Conservation (phyloP, 1,140 invertebrate genomes). For the Penaeus indicus region DNA sequence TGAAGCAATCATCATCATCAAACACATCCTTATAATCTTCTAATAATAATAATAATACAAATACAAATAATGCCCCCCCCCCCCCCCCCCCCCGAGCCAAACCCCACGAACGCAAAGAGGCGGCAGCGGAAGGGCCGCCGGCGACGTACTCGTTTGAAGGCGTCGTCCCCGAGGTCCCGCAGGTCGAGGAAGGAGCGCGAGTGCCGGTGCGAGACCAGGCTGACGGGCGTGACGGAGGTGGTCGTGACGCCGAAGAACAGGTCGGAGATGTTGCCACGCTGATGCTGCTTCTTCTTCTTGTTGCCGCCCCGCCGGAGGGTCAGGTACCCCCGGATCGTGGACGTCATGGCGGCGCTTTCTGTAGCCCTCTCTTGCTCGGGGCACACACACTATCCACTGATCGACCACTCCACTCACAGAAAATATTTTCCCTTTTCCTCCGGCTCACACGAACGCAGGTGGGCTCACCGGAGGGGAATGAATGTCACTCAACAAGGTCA, state of each 20-base stretch:
- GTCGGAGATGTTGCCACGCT: background rate
- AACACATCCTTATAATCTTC: too few relatives aligned
- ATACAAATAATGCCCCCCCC: too few relatives aligned
- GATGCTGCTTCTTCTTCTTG: background rate
- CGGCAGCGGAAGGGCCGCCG: too few relatives aligned
- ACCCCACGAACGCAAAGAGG: too few relatives aligned
- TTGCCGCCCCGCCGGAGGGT: constrained; percentile 14
- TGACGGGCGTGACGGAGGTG: constrained; percentile 1
- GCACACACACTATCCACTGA: background rate
- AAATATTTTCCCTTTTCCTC: too few relatives aligned
- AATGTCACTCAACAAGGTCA: too few relatives aligned
- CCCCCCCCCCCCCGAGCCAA: too few relatives aligned
- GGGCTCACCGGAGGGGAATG: too few relatives aligned
- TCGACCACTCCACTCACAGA: too few relatives aligned
- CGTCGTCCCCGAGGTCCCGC: background rate
- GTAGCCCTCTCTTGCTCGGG: background rate
- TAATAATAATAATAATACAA: too few relatives aligned
- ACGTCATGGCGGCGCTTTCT: background rate
- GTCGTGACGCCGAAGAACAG: background rate
- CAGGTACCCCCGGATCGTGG: constrained; percentile 19
- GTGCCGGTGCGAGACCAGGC: background rate
- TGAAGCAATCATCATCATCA: too few relatives aligned
- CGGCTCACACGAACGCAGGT: too few relatives aligned
- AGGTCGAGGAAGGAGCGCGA: constrained; percentile 13
- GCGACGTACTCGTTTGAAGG: background rate